Percentiles rank a stretch among this genome's conserved stretches.
These are phyloP conservation scores for Campoletis raptor DNA, from an alignment of 2,888 invertebrate genomes.

Conservation along the genomic window DNA sequence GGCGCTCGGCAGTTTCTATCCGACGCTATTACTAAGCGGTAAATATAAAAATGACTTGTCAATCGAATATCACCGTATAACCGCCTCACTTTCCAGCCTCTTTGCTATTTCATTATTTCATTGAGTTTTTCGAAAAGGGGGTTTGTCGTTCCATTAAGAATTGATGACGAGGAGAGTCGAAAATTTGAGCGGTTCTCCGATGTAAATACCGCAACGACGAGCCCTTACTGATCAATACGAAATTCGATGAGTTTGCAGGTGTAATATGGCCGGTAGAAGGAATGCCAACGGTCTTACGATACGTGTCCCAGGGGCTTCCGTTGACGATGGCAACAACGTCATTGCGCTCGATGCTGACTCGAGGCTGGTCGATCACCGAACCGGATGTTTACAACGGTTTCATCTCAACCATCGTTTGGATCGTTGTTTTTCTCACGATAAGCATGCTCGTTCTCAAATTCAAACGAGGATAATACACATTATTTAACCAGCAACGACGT, in stretches of 20 bases:
- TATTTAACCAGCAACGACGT: not conserved
- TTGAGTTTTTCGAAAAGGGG: too few species aligned
- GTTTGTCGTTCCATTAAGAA: too few species aligned
- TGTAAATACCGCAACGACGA: not conserved
- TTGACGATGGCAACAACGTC: slow-evolving; percentile 97
- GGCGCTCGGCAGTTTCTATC: slow-evolving; percentile 97
- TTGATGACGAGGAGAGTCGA: not conserved
- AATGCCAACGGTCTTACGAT: slow-evolving; percentile 94
- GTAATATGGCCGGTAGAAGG: slow-evolving; percentile 99
- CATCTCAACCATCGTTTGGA: slow-evolving; percentile 94
- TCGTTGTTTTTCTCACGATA: slow-evolving; percentile 92
- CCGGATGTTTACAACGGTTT: slow-evolving; percentile 95
- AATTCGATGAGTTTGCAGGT: slow-evolving; percentile 85
- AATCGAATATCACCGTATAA: not conserved
- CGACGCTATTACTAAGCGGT: slow-evolving; percentile 94
- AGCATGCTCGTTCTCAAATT: slow-evolving; percentile 92
- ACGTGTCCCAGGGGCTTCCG: slow-evolving; percentile 93
- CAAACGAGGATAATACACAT: slow-evolving; percentile 90
- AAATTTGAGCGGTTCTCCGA: not conserved
- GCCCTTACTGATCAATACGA: not conserved
- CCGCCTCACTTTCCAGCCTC: too few species aligned
- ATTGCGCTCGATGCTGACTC: slow-evolving; percentile 93
- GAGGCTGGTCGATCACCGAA: slow-evolving; percentile 94
- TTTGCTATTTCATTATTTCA: too few species aligned
- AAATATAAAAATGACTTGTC: slow-evolving; percentile 74